Evolutionary conservation across 1,140 invertebrate species (phyloP).

Genomic region (Heliconius eleuchia): DNA sequence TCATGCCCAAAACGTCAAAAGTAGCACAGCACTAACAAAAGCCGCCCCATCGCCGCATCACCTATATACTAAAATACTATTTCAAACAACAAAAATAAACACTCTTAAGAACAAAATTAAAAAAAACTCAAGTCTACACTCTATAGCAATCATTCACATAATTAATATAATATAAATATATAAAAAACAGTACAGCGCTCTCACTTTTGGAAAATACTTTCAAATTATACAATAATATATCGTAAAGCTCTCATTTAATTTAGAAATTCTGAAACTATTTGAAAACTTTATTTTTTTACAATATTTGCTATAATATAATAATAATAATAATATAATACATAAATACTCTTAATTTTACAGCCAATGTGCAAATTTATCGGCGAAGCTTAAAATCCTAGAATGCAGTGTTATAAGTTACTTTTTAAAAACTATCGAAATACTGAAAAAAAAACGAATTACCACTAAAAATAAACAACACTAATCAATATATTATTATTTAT

Average conservation of each 20-base stretch:
- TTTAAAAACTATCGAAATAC: constrained; percentile 59
- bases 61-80: constrained; percentile 66
- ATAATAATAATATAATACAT: constrained; percentile 48
- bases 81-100: constrained; percentile 73
- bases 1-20: neutral
- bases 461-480: constrained; percentile 56
- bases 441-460: constrained; percentile 55
- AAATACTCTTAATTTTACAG: constrained; percentile 53
- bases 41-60: constrained; percentile 51
- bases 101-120: constrained; percentile 61
- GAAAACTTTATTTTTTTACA: constrained; percentile 48
- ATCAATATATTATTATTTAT: constrained; percentile 41
- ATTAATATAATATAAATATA: constrained; percentile 70
- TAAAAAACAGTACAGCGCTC: constrained; percentile 57
- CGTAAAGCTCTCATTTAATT: constrained; percentile 68
- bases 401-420: constrained; percentile 53
- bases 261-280: constrained; percentile 61
- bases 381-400: constrained; percentile 61
- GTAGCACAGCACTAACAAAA: constrained; percentile 5
- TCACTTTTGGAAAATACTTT: constrained; percentile 29
- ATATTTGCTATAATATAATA: constrained; percentile 40
- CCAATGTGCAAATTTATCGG: constrained; percentile 69
- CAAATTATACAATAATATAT: constrained; percentile 40
- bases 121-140: constrained; percentile 49
- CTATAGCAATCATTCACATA: constrained; percentile 54